Conservation (phyloP, 2,888 invertebrate genomes). For the Alloscopus bannaensis region DNA sequence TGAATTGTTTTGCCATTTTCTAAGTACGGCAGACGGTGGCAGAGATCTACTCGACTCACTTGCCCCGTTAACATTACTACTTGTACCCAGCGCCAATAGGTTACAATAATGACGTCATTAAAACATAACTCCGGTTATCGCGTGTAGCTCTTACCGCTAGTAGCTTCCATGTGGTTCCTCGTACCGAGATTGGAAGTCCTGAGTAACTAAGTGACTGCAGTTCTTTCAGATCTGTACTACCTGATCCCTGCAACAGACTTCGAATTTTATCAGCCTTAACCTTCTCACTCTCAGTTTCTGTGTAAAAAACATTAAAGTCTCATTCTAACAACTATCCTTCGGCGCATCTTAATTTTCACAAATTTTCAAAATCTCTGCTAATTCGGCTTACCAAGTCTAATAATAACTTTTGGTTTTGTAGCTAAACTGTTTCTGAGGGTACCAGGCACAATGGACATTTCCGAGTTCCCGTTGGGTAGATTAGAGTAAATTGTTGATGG, state of each 20-base stretch:
- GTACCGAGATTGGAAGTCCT: conserved; percentile 93
- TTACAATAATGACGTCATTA: no score
- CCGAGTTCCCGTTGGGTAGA: conserved; percentile 49
- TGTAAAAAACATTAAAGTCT: no score
- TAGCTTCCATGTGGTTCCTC: conserved; percentile 82
- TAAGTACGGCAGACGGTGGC: not conserved
- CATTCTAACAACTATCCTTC: no score
- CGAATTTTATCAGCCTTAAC: conserved; percentile 92
- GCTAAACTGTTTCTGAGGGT: conserved; percentile 59
- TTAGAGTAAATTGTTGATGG: conserved; percentile 29
- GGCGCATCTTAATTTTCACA: no score
- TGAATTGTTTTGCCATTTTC: not conserved
- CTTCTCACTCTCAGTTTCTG: conserved; percentile 76
- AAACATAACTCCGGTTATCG: no score
- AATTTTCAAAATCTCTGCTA: not conserved
- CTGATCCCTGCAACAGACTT: conserved; percentile 84
- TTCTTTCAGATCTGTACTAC: conserved; percentile 87
- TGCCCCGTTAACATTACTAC: no score
- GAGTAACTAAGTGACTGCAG: conserved; percentile 96
- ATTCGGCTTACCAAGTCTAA: conserved; percentile 67
- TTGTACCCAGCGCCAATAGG: no score
- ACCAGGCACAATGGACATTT: conserved; percentile 52
- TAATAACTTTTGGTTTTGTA: conserved; percentile 69
- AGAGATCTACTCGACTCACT: no score
- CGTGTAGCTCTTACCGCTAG: conserved; percentile 82